Conservation (phyloP, 2,888 invertebrate species). For the Parnassius glacialis region DNA sequence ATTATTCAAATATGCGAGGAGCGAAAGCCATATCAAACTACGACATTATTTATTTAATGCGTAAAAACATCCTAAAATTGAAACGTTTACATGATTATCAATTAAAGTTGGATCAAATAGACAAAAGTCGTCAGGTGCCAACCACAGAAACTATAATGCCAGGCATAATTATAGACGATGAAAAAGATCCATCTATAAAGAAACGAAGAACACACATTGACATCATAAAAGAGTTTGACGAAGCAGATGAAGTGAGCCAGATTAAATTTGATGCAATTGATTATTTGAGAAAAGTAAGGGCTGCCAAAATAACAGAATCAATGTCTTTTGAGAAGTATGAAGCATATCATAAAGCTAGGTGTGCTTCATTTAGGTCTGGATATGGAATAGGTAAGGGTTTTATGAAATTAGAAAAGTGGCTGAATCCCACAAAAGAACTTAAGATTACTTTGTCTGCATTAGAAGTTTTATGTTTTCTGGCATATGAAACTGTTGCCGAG, state of each 20-base stretch:
- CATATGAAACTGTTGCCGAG: conserved; percentile 94
- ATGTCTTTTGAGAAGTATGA: conserved; percentile 83
- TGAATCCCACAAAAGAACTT: conserved; percentile 83
- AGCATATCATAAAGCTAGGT: conserved; percentile 89
- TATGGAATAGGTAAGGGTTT: conserved; percentile 76
- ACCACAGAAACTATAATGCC: conserved; percentile 49
- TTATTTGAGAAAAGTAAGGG: conserved; percentile 80
- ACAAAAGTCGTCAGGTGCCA: conserved; percentile 51
- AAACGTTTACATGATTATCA: conserved; percentile 88
- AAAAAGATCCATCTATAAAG: conserved; percentile 72
- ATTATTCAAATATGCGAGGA: conserved; percentile 83
- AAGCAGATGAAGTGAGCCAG: conserved; percentile 78
- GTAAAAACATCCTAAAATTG: conserved; percentile 89
- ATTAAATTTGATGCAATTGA: conserved; percentile 79
- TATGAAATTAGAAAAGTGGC: conserved; percentile 82
- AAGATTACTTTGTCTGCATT: conserved; percentile 83
- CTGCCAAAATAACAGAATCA: conserved; percentile 78
- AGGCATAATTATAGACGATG: conserved; percentile 69
- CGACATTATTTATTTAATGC: conserved; percentile 91
- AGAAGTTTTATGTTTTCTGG: conserved; percentile 91
- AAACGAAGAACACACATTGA: conserved; percentile 70
- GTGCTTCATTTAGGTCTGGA: conserved; percentile 84
- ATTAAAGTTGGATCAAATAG: conserved; percentile 77
- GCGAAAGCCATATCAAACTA: conserved; percentile 78
- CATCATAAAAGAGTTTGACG: conserved; percentile 78